Evolutionary conservation across 2,797 vertebrate species (phyloP).

Genomic region (Cyclura pinguis): DNA sequence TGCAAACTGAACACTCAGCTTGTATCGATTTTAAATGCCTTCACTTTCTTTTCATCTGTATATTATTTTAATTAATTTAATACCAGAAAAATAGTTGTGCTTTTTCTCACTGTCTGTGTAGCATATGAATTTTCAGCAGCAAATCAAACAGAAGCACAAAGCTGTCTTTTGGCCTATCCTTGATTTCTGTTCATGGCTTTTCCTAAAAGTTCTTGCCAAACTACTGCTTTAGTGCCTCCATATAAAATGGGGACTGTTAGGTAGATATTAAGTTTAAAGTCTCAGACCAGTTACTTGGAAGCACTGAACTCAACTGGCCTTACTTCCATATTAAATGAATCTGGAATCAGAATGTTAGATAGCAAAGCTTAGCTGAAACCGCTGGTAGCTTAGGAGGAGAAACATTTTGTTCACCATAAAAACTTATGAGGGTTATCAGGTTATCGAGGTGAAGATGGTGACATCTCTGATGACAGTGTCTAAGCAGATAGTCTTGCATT

Average conservation of each 20-base stretch:
- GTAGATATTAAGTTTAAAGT: not conserved
- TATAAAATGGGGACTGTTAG: not conserved
- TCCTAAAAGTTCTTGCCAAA: not conserved
- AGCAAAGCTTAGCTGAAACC: not conserved
- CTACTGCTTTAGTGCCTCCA: not conserved
- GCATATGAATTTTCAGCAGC: not conserved
- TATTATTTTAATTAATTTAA: slow-evolving; percentile 7
- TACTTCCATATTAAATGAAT: not conserved
- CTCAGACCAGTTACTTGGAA: not conserved
- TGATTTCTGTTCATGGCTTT: not conserved
- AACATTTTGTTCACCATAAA: not conserved
- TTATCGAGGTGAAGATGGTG: not conserved
- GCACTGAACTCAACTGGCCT: not conserved
- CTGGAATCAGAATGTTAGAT: not conserved
- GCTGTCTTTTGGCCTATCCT: not conserved
- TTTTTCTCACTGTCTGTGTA: not conserved
- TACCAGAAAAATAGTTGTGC: not conserved
- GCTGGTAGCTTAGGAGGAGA: not conserved
- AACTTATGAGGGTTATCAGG: not conserved
- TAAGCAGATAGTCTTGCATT: not conserved
- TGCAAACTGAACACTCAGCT: not conserved
- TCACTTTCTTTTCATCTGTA: not conserved
- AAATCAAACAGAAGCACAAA: not conserved
- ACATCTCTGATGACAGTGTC: no score
- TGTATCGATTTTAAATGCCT: slow-evolving; percentile 1